Evolutionary conservation across 1,140 invertebrate genomes (phyloP).

Genomic region (Solen grandis): DNA sequence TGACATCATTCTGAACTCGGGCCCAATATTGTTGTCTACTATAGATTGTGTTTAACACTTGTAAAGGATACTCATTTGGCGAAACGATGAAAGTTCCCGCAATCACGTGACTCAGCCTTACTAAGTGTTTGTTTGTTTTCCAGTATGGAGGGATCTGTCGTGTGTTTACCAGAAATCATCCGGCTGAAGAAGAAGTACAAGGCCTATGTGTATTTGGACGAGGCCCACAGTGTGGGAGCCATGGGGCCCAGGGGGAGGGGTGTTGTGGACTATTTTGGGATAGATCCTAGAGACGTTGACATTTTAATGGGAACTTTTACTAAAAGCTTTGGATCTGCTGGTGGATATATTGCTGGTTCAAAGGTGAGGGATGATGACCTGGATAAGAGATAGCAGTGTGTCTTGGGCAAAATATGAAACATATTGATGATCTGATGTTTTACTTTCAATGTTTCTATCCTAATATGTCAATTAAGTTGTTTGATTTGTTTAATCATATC

Average conservation of each 20-base stretch:
- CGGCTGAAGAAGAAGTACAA: constrained; percentile 95
- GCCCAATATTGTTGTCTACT: too few species aligned
- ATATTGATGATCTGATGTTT: background rate
- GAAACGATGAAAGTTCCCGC: too few species aligned
- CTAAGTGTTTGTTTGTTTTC: too few species aligned
- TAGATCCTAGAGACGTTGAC: constrained; percentile 94
- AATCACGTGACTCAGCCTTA: too few species aligned
- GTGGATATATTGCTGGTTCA: constrained; percentile 96
- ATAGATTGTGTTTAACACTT: too few species aligned
- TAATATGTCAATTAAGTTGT: too few species aligned
- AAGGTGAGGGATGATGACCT: constrained; percentile 82
- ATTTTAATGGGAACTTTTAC: constrained; percentile 98
- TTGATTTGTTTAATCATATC: too few species aligned
- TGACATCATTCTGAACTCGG: too few species aligned
- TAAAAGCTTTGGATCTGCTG: constrained; percentile 96
- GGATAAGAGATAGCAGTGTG: too few species aligned
- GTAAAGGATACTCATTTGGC: too few species aligned
- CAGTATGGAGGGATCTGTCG: constrained; percentile 98
- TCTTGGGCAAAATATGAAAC: background rate
- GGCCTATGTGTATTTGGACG: constrained; percentile 95
- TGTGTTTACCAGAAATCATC: constrained; percentile 93
- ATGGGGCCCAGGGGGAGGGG: constrained; percentile 93
- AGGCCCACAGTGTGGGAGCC: constrained; percentile 98
- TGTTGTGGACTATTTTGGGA: constrained; percentile 91
- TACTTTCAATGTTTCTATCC: background rate